phyloP scores from a whole-genome alignment of 2,888 invertebrate genomes.

The Cataglyphis rosenhaueri region DNA sequence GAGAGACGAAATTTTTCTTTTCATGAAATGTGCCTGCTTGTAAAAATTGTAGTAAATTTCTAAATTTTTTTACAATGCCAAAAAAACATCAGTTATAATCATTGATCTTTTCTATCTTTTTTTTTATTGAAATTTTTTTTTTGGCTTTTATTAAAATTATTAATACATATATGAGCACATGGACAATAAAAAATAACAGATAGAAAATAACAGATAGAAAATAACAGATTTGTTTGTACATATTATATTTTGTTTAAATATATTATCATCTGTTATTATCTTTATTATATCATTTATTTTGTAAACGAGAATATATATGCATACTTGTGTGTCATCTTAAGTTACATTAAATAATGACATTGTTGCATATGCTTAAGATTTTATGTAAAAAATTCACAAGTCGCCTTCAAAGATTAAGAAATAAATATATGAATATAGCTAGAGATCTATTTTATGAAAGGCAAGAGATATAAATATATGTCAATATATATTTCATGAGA shows the following conservation, averaged over 20 bases:
- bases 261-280: constrained; percentile 26
- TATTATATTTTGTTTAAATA: constrained; percentile 28
- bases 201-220: neutral
- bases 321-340: constrained; percentile 21
- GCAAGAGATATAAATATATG: constrained; percentile 47
- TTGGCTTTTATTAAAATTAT: neutral
- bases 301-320: neutral
- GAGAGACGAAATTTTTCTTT: neutral
- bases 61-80: neutral
- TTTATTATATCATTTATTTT: constrained; percentile 1
- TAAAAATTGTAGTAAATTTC: constrained; percentile 23
- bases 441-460: constrained; percentile 67
- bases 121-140: neutral
- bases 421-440: constrained; percentile 46
- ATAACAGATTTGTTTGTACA: constrained; percentile 15
- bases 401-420: constrained; percentile 69
- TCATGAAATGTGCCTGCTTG: constrained; percentile 3
- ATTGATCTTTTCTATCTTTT: neutral
- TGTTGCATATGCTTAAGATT: constrained; percentile 62
- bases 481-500: constrained; percentile 42
- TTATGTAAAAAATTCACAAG: constrained; percentile 64
- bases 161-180: neutral
- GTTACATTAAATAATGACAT: constrained; percentile 9
- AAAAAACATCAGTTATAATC: neutral
- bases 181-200: neutral